Evolutionary conservation across 2,888 invertebrate genomes (phyloP).

Genomic region (Theodoxus fluviatilis): DNA sequence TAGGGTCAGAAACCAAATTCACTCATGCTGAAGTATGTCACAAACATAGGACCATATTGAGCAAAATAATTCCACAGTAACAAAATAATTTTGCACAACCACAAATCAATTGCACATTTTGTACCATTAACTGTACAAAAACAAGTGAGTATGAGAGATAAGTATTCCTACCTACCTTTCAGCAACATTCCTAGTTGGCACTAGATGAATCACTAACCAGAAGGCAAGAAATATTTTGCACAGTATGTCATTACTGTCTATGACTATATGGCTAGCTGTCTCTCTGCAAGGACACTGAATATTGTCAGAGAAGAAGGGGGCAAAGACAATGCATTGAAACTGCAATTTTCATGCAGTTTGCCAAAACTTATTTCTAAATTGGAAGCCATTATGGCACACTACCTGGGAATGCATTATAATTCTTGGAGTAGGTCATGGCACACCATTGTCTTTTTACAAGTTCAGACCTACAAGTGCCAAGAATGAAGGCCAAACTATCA

Average conservation of each 20-base stretch:
- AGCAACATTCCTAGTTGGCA: no score
- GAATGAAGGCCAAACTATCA: constrained; percentile 26
- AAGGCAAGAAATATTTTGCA: not conserved
- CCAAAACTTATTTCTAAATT: no score
- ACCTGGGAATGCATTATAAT: constrained; percentile 25
- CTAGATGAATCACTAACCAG: no score
- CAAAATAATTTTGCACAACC: not conserved
- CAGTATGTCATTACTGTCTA: no score
- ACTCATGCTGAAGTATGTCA: no score
- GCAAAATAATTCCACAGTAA: not conserved
- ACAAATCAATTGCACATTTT: not conserved
- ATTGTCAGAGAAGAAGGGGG: no score
- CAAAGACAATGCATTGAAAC: no score
- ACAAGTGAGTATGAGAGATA: constrained; percentile 19
- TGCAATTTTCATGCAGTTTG: no score
- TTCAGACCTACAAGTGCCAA: constrained; percentile 6
- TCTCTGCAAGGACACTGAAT: no score
- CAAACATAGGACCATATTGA: no score
- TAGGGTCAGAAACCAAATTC: no score
- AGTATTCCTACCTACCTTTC: constrained; percentile 26
- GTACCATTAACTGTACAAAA: constrained; percentile 19
- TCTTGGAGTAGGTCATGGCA: constrained; percentile 23
- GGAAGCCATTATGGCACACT: constrained; percentile 19
- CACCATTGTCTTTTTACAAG: constrained; percentile 14
- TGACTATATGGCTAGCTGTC: no score